Base-by-base conservation (phyloP, 2,797 vertebrate genomes). In the Coregonus suidteri region DNA sequence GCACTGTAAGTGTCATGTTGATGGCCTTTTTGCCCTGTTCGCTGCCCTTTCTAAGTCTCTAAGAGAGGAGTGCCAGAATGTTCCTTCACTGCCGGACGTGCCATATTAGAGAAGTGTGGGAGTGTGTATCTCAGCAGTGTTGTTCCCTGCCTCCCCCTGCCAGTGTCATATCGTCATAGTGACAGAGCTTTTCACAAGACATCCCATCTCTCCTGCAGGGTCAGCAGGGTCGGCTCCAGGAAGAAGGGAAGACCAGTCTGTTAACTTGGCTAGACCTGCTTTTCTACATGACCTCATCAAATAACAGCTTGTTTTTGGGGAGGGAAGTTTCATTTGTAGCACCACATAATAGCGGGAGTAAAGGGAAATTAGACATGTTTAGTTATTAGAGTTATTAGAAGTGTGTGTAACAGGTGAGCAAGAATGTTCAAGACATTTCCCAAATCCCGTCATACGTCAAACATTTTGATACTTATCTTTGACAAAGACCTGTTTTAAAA, bases 181-280 rank as follows among this genome's bases (percentile, higher is more conserved):
- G 78, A 74, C 3, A 37, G 73, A 74, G 83, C 52, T 79, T 79
- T 81, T 80, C 81, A 75, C 78, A 18, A 62, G 65, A 71, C 78
- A 78, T 85, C 82, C 37, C 75, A 65, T 85, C 41, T 56, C 69
- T 75, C 73, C 7, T 79, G 79, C 84, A 31, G 6, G 84, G 85
- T 85, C 80, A 75, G 75, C 78, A 30, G 80, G 84, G 82, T 83
- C 87, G 77, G 80, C 18, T 59, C 6, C 75, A 78, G 79, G 78
- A 73, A 84, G 59, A 53, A 75, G 82, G 86, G 3, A 47, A 6
- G 5, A 16, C 11, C 54, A 74, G 16, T 31, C 6, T 62, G 34
- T 41, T n/a, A 70, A 18, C 54, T 25, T 37, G 53, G 54, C 53
- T 6, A 56, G 52, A 53, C 11, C 18, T 59, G 2, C 18, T 25